These are phyloP conservation scores for Rhopalosiphum nymphaeae DNA, from an alignment of 2,888 invertebrate species.

Conservation along the genomic window DNA sequence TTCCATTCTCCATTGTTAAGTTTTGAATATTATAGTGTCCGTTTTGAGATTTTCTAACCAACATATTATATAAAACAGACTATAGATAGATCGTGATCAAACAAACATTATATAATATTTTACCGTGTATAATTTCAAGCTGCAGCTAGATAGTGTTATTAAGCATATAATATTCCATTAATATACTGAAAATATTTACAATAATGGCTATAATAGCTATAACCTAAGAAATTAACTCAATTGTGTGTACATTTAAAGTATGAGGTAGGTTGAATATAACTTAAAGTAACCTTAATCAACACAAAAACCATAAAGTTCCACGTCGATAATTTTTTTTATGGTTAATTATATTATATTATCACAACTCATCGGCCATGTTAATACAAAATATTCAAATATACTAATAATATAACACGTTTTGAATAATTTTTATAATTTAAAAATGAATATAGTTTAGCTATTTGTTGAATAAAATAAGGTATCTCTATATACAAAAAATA, in stretches of 20 bases:
- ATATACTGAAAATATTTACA: neutral
- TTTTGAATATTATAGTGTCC: constrained; percentile 41
- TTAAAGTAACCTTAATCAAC: neutral
- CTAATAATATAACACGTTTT: neutral
- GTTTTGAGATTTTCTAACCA: constrained; percentile 1
- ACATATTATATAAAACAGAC: neutral
- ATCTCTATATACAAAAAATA: neutral
- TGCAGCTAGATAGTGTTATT: neutral
- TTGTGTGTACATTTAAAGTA: too few relatives aligned
- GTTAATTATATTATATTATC: too few relatives aligned
- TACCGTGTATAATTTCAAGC: neutral
- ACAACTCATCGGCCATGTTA: neutral
- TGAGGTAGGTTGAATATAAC: too few relatives aligned
- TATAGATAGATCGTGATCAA: neutral
- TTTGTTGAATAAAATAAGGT: neutral
- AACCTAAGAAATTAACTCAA: too few relatives aligned
- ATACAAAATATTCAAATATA: neutral
- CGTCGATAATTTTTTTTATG: too few relatives aligned
- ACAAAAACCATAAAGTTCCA: neutral
- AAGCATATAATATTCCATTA: too few relatives aligned
- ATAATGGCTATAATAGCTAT: neutral
- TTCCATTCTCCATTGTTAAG: constrained; percentile 32
- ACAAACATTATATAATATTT: neutral
- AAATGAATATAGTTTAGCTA: neutral
- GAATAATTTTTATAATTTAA: neutral